phyloP scores from a whole-genome alignment of 2,113 vertebrate species.

The Misgurnus mizolepis region DNA sequence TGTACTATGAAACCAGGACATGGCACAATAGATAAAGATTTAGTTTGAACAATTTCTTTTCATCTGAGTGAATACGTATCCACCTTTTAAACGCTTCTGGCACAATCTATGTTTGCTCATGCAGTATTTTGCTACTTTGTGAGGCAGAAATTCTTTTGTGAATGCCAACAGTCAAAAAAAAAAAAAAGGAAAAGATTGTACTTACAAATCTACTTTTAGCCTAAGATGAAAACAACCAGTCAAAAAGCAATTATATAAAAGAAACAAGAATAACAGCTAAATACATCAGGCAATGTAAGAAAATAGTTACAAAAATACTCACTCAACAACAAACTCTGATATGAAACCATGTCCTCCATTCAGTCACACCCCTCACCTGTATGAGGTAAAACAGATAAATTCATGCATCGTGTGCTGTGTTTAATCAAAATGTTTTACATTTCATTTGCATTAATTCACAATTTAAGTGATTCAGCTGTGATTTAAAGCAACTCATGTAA shows the following conservation, averaged over 20 bases:
- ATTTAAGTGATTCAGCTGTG: no score
- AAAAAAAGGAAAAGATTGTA: not conserved
- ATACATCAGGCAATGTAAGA: not conserved
- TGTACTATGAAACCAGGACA: not conserved
- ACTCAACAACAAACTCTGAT: not conserved
- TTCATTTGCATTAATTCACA: no score
- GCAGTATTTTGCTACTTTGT: not conserved
- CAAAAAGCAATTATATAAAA: not conserved
- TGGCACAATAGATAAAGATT: not conserved
- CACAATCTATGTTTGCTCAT: conserved; percentile 4
- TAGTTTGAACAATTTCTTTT: conserved; percentile 5
- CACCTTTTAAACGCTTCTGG: not conserved
- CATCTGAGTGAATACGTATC: not conserved
- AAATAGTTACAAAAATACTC: not conserved
- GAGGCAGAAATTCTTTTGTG: not conserved
- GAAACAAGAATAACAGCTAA: not conserved
- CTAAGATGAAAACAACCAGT: not conserved
- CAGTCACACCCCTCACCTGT: not conserved
- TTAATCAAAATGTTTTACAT: no score
- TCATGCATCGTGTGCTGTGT: no score
- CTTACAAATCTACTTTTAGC: not conserved
- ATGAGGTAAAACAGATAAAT: not conserved
- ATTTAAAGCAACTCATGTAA: no score
- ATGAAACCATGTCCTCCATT: not conserved
- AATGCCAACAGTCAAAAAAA: not conserved